Percentiles rank a stretch among this genome's conserved stretches.
Conservation (phyloP, 2,113 vertebrate genomes). For the Scatophagus argus region DNA sequence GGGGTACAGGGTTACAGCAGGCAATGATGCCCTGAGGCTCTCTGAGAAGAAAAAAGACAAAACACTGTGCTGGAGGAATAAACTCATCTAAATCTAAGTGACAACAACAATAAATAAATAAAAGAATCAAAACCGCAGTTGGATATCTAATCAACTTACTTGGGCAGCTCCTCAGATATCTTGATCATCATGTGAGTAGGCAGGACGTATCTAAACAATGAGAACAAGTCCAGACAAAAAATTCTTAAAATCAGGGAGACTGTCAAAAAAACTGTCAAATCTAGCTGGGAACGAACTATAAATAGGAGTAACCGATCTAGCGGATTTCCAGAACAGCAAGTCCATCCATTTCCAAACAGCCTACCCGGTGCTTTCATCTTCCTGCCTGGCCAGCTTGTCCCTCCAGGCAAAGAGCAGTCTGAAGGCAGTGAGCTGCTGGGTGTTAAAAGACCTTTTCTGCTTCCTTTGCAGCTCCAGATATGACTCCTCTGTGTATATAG, state of each 20-base stretch:
- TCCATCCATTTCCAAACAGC: constrained; percentile 56
- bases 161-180: constrained; percentile 94
- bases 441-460: constrained; percentile 94
- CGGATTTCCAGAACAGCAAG: constrained; percentile 35
- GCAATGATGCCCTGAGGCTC: constrained; percentile 95
- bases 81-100: constrained; percentile 17
- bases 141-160: constrained; percentile 84
- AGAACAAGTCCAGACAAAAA: background rate
- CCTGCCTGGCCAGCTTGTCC: constrained; percentile 91
- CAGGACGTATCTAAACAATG: constrained; percentile 87
- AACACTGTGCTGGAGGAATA: constrained; percentile 5
- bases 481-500: constrained; percentile 94
- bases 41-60: constrained; percentile 77
- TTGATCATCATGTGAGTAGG: constrained; percentile 98
- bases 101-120: background rate
- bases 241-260: background rate
- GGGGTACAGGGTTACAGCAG: constrained; percentile 95
- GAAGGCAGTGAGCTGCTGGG: constrained; percentile 93
- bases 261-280: constrained; percentile 23
- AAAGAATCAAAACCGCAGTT: background rate
- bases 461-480: constrained; percentile 93
- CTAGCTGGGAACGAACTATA: constrained; percentile 10
- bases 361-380: constrained; percentile 97
- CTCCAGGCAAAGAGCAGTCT: constrained; percentile 94
- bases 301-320: constrained; percentile 43